Conservation (phyloP, 1,140 invertebrate species). For the Neomicropteryx cornuta region DNA sequence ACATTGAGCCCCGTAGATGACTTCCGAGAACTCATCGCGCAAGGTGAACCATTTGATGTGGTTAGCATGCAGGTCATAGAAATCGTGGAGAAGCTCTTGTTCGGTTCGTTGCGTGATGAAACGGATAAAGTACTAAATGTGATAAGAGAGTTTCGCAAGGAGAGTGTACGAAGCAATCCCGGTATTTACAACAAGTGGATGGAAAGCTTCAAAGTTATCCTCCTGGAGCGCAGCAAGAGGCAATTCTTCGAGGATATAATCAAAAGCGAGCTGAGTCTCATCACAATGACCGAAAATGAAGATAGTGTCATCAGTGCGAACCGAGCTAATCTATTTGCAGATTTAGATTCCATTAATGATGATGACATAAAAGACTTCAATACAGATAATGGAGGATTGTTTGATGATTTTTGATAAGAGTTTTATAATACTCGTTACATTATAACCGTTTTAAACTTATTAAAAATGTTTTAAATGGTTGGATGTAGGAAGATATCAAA, state of each 20-base stretch:
- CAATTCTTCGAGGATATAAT: conserved; percentile 8
- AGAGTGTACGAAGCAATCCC: conserved; percentile 7
- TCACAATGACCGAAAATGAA: conserved; percentile 9
- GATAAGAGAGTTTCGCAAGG: conserved; percentile 8
- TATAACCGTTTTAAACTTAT: no score
- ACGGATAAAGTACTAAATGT: conserved; percentile 9
- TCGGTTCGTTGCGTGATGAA: conserved; percentile 9
- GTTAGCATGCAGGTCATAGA: conserved; percentile 8
- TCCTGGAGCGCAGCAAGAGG: conserved; percentile 11
- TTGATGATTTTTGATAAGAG: no score
- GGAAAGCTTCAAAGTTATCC: conserved; percentile 8
- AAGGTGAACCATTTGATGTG: conserved; percentile 5
- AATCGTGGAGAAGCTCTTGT: conserved; percentile 10
- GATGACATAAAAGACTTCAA: no score
- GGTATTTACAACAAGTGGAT: conserved; percentile 13
- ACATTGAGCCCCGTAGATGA: conserved; percentile 30
- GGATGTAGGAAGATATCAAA: no score
- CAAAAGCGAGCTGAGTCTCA: conserved; percentile 11
- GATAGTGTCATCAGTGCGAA: no score
- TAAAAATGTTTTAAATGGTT: no score
- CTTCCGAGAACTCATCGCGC: conserved; percentile 26
- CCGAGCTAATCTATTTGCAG: no score
- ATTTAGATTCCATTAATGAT: no score
- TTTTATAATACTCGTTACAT: no score
- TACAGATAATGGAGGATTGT: no score